Evolutionary conservation across 2,888 invertebrate species (phyloP), one percentile per base, ranked within the genome.

Genomic region (Oxyteleia sp.): DNA sequence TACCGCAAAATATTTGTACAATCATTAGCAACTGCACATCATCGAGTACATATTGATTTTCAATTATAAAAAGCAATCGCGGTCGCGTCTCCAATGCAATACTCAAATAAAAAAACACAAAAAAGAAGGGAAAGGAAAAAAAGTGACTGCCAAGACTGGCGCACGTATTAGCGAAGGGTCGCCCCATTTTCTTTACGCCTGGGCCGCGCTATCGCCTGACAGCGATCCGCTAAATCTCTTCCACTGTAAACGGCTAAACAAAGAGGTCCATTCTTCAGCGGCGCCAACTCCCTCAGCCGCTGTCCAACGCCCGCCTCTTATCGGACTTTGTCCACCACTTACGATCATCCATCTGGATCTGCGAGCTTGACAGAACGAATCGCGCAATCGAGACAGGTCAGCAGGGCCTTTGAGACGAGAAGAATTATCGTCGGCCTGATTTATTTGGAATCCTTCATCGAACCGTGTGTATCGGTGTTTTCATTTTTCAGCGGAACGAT

Each of bases 221-320:
- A 91, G 88, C 93, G 91, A 93, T 92, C 92, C 92, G 89, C 91
- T 89, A 92, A 93, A 93, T 93, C 93, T 93, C 93, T 92, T 91
- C 91, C 91, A 91, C 92, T 91, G 91, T 93, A 93, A 93, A 93
- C 93, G 93, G 92, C 93, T 93, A 93, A 93, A 93, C 93, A 93
- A 93, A 93, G 93, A 93, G 91, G 90, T 93, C 91, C 88, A 93
- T 93, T 93, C 93, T 93, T 92, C 89, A 90, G 87, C 87, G 80
- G 74, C 85, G 68, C 85, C 84, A 66, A 85, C 87, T 82, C 86
- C 87, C 87, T 57, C 79, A 84, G 55, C 63, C 83, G 76, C 47
- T 85, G 81, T 83, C 75, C 71, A 61, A 82, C 69, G 51, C 20
- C 69, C 55, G 64, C 76, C 81, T 84, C 92, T 93, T 93, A 93